Evolutionary conservation across 2,113 vertebrate species (phyloP), one percentile per base, ranked within the genome.

Genomic region (Piaya cayana): DNA sequence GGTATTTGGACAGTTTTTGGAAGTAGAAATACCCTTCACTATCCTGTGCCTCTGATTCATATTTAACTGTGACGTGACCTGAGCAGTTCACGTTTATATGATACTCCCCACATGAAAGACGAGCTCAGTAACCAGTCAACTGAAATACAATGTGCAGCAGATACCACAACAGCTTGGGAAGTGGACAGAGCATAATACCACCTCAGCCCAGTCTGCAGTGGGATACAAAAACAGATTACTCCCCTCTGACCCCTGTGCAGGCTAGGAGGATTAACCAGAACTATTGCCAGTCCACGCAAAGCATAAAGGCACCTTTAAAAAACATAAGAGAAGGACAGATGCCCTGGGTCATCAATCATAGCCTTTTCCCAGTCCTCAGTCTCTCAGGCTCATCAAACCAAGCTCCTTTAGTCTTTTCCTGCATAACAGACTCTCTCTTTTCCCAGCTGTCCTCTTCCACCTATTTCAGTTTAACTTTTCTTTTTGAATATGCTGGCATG

Each of bases 271-370:
- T 27, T n/a, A 76, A 50, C 45, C 11, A 74, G 14, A 71, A 63
- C 34, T 45, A 8, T 47, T 47, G 47, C 11, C 64, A 55, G 50
- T 8, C 63, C 50, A 42, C 9, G 15, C 22, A 74, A 93, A 92
- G 19, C 22, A 22, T 69, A 56, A 19, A 67, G 47, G 23, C 72
- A 68, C 14, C 60, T 76, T 82, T n/a, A 75, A 71, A 87, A 68
- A 49, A 4, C 0, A 0, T 5, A 56, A n/a, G 0, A 32, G n/a
- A 55, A 71, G n/a, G 39, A 52, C 8, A 32, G 42, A 55, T 6
- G 6, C 19, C 21, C 42, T 32, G 29, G 26, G 23, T 23, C 15
- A 80, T 23, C 63, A 83, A 4, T 16, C 47, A 34, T 0, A 42
- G 39, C 59, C 21, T 69, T 39, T 53, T 42, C n/a, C 15, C 39